Evolutionary conservation across 2,888 invertebrate species (phyloP).

Genomic region (Archaeoteleia sp.): DNA sequence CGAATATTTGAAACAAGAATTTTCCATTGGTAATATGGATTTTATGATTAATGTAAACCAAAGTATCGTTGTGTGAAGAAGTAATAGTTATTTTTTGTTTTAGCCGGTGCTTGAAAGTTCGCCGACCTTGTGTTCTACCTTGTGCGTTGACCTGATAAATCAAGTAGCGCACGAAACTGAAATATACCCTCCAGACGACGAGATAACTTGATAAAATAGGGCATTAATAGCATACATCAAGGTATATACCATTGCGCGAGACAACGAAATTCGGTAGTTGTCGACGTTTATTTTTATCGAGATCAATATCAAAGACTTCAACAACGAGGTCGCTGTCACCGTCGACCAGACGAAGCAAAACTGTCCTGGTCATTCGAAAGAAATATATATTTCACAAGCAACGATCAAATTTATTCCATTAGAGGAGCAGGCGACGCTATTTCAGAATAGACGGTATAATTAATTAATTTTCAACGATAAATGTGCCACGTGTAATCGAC

Average conservation of each 20-base stretch:
- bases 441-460: slow-evolving; percentile 4
- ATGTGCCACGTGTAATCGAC: background rate
- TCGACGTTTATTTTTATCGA: slow-evolving; percentile 46
- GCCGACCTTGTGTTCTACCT: slow-evolving; percentile 25
- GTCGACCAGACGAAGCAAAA: slow-evolving; percentile 46
- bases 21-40: too few species aligned
- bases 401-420: slow-evolving; percentile 16
- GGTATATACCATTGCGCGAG: slow-evolving; percentile 33
- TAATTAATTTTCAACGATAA: background rate
- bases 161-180: slow-evolving; percentile 27
- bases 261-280: slow-evolving; percentile 36
- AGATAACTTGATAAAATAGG: slow-evolving; percentile 47
- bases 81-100: slow-evolving; percentile 5
- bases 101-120: slow-evolving; percentile 24
- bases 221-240: slow-evolving; percentile 43
- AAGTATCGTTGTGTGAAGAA: background rate
- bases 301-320: slow-evolving; percentile 46
- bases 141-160: slow-evolving; percentile 17
- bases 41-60: too few species aligned
- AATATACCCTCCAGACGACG: slow-evolving; percentile 39
- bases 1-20: too few species aligned
- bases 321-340: slow-evolving; percentile 42
- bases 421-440: slow-evolving; percentile 3
- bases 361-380: slow-evolving; percentile 29
- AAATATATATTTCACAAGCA: slow-evolving; percentile 19